A percentile compares a stretch with the other conserved stretches of the same genome.
Evolutionary conservation across 2,797 vertebrate genomes (phyloP).

Genomic region (Cyprinella venusta): DNA sequence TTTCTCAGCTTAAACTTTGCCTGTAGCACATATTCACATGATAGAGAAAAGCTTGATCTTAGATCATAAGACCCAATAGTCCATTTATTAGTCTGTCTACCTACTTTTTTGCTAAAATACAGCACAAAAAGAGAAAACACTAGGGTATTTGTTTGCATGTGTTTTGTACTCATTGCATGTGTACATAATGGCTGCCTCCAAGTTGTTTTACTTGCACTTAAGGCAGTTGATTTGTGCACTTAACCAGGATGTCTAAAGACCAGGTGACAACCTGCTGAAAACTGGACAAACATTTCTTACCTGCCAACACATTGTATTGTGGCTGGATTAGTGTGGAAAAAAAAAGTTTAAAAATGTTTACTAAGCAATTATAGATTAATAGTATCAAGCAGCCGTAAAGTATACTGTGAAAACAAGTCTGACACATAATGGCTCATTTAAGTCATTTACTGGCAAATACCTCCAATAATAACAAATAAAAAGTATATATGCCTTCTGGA

Average conservation of each 20-base stretch:
- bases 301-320: background rate
- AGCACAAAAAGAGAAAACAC: background rate
- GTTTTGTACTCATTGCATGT: slow-evolving; percentile 17
- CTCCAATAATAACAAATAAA: background rate
- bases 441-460: background rate
- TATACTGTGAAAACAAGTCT: background rate
- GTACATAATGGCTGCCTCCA: background rate
- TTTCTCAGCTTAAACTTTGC: slow-evolving; percentile 39
- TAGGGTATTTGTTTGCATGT: background rate
- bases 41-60: slow-evolving; percentile 49
- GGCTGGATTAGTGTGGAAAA: background rate
- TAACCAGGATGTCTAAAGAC: slow-evolving; percentile 22
- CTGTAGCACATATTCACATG: slow-evolving; percentile 54
- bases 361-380: slow-evolving; percentile 13
- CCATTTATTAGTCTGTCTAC: slow-evolving; percentile 43
- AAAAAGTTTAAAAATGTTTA: slow-evolving; percentile 1
- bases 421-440: background rate
- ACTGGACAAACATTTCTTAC: slow-evolving; percentile 25
- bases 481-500: background rate
- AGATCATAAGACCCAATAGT: slow-evolving; percentile 49
- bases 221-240: background rate
- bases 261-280: slow-evolving; percentile 23
- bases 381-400: background rate
- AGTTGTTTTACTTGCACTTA: slow-evolving; percentile 28
- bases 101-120: slow-evolving; percentile 21